Evolutionary conservation across 2,113 vertebrate species (phyloP), one percentile per base, ranked within the genome.

Genomic region (Calonectris borealis): DNA sequence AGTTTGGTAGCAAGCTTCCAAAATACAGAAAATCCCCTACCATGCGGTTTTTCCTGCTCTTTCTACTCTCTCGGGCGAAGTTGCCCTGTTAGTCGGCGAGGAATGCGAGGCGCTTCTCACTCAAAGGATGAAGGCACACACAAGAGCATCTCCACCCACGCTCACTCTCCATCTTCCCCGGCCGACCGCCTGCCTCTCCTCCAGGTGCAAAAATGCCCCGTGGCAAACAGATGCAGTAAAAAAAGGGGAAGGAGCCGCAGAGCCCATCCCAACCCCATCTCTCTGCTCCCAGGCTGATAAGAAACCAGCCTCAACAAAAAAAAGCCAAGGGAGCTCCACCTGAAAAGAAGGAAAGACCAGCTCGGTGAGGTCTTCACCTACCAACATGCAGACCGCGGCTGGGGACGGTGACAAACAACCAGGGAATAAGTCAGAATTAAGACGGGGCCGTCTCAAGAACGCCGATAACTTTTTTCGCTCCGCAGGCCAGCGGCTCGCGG

Each of bases 401-500:
- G 60, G 46, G 64, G 60, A 44, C 1, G 24, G 3, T 7, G 48
- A 29, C 48, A 44, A 69, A 21, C 29, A 7, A 29, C 5, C 3
- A 2, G 55, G 32, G 55, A 19, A 12, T 7, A 25, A 51, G 34
- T 9, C 21, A 15, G 51, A 22, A 65, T 14, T 5, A 6, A 19
- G 29, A 9, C 0, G 16, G 2, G 27, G 26, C 21, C 8, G 3
- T 6, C 57, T 15, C 9, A 4, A n/a, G 25, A 34, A 27, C 1
- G 1, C 49, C 4, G 1, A 4, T 6, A 1, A 11, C 6, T 17
- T 51, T 14, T 5, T 29, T 2, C 2, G 5, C 14, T 27, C 38
- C 5, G 4, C 42, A 4, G 0, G 2, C 17, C 36, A 21, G 64
- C 55, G 9, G 48, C 80, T 48, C 13, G 10, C 20, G 18, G 49